phyloP scores from a whole-genome alignment of 2,113 vertebrate species.

The Delphinus delphis region DNA sequence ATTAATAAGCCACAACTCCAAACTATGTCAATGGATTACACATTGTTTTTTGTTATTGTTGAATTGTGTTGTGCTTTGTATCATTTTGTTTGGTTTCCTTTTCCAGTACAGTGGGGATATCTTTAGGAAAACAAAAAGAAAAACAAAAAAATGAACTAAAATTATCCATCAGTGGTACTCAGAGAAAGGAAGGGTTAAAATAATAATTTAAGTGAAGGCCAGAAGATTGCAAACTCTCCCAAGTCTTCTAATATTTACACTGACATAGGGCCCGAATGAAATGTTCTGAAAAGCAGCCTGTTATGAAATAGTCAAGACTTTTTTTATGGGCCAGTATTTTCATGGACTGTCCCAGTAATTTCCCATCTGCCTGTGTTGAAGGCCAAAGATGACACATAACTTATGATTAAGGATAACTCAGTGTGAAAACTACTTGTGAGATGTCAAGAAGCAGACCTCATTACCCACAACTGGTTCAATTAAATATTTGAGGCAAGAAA shows the following conservation, averaged over 20 bases:
- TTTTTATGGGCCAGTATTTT: background rate
- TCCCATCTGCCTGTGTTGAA: background rate
- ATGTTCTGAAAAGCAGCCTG: background rate
- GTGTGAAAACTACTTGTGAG: slow-evolving; percentile 39
- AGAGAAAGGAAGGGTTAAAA: background rate
- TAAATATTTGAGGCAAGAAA: slow-evolving; percentile 62
- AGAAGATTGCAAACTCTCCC: background rate
- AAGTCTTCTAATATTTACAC: background rate
- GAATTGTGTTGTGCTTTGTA: background rate
- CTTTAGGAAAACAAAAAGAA: slow-evolving; percentile 30
- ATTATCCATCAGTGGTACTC: background rate
- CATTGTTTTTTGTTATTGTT: background rate
- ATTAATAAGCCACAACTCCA: background rate
- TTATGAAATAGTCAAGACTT: background rate
- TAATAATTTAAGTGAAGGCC: background rate
- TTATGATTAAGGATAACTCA: slow-evolving; percentile 24
- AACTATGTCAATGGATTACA: background rate
- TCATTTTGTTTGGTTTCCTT: background rate
- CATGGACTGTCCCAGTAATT: background rate
- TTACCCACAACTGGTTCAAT: slow-evolving; percentile 47
- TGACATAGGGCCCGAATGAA: background rate
- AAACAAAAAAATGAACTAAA: slow-evolving; percentile 6
- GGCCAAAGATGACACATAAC: slow-evolving; percentile 35
- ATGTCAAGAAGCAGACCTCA: slow-evolving; percentile 32
- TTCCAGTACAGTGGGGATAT: background rate